Evolutionary conservation across 2,113 vertebrate species (phyloP), one percentile per base, ranked within the genome.

Genomic region (Clarias macrocephalus): DNA sequence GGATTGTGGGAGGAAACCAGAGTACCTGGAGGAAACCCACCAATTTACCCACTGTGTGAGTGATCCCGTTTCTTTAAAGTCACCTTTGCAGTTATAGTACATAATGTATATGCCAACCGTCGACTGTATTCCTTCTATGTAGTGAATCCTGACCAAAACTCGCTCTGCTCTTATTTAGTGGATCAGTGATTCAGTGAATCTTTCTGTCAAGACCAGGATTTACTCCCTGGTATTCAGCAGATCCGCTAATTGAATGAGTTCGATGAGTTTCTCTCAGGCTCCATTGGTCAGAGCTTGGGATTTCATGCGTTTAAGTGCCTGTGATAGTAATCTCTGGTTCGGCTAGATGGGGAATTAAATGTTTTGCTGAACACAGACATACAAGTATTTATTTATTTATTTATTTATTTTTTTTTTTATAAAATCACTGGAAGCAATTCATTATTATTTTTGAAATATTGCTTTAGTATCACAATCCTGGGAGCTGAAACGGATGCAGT

Each of bases 201-300:
- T n/a, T 76, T 76, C 73, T n/a, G 37, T 73, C 70, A 73, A 48
- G 70, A 23, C 37, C 23, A 11, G 23, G 19, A 73, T 73, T 73
- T 73, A 37, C 37, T 73, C 33, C 48, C 33, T 48, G 42, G 73
- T 52, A 48, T 76, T 76, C 42, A 76, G 73, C 42, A 76, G 73
- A 52, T 76, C 73, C n/a, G 23, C 48, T 48, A 48, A 76, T 5
- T n/a, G 73, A 52, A 12, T 13, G 73, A 25, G 48, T n/a, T 54
- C 73, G n/a, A 76, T n/a, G 48, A n/a, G 73, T 54, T 76, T 76
- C 23, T 11, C 54, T 76, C 73, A 76, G 23, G 73, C 73, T 76
- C 15, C 73, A 23, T 76, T 25, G 48, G 42, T 76, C 23, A 76
- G 11, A 54, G 48, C 33, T 75, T 37, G 37, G 48, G 72, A 75